phyloP scores from a whole-genome alignment of 2,113 vertebrate genomes.

The Carlito syrichta region DNA sequence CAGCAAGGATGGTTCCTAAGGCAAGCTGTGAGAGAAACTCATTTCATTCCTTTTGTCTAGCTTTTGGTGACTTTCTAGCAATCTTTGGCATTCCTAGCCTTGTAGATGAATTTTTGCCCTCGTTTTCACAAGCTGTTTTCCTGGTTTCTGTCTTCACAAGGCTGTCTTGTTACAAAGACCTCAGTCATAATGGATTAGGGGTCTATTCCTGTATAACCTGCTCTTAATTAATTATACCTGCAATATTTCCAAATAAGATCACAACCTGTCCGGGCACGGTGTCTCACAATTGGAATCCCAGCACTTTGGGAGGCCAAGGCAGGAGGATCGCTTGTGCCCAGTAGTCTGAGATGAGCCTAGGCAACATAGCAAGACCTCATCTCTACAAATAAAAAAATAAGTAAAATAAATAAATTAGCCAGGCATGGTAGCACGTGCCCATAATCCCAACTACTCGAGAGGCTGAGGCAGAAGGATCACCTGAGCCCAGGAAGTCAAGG shows the following conservation, averaged over 20 bases:
- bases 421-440: no score
- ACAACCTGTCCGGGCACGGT: no score
- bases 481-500: no score
- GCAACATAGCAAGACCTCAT: no score
- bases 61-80: neutral
- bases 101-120: neutral
- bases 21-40: neutral
- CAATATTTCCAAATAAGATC: neutral
- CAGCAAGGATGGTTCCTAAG: neutral
- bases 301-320: no score
- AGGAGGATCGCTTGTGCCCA: no score
- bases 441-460: no score
- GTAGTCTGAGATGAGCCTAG: no score
- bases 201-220: neutral
- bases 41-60: neutral
- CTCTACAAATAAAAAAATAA: no score
- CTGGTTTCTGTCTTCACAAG: neutral
- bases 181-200: neutral
- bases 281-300: no score
- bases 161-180: neutral
- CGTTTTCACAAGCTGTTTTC: neutral
- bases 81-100: neutral
- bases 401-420: no score
- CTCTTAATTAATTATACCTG: neutral
- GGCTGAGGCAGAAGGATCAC: no score